phyloP scores from a whole-genome alignment of 2,888 invertebrate species.

The Aquatica leii region DNA sequence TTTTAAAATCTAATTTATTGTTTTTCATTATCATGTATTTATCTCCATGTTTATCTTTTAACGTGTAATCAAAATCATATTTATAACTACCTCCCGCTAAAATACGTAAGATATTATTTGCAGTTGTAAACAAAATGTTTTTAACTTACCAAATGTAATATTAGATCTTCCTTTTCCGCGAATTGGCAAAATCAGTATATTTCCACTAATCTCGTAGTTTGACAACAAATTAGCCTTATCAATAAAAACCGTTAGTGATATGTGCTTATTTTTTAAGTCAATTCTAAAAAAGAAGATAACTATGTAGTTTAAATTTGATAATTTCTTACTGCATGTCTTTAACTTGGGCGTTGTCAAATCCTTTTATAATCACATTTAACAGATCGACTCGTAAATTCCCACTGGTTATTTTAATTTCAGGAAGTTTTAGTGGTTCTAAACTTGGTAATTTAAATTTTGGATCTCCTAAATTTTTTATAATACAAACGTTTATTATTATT shows the following conservation, averaged over 20 bases:
- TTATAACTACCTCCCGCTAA: conserved; percentile 41
- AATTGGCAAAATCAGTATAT: conserved; percentile 50
- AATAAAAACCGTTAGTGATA: conserved; percentile 36
- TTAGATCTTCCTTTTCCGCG: conserved; percentile 51
- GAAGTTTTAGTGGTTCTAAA: conserved; percentile 47
- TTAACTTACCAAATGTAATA: conserved; percentile 48
- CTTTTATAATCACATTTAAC: conserved; percentile 42
- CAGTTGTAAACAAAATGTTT: no score
- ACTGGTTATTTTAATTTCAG: conserved; percentile 44
- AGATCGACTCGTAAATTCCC: conserved; percentile 46
- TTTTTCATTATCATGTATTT: conserved; percentile 43
- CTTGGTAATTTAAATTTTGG: conserved; percentile 49
- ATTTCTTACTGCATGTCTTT: conserved; percentile 41
- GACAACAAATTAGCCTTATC: conserved; percentile 42
- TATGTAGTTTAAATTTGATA: conserved; percentile 11
- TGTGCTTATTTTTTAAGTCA: conserved; percentile 26
- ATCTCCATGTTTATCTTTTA: conserved; percentile 44
- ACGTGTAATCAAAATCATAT: conserved; percentile 47
- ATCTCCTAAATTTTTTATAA: conserved; percentile 50
- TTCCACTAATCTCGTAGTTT: conserved; percentile 51
- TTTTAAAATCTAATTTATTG: conserved; percentile 38
- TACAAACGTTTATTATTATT: not conserved
- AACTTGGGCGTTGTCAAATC: conserved; percentile 44
- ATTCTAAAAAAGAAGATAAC: not conserved
- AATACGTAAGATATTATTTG: no score